A percentile compares a stretch with the other conserved stretches of the same genome.
These are phyloP conservation scores for Leptestheria dahalacensis DNA, from an alignment of 1,140 invertebrate genomes.

Conservation along the genomic window DNA sequence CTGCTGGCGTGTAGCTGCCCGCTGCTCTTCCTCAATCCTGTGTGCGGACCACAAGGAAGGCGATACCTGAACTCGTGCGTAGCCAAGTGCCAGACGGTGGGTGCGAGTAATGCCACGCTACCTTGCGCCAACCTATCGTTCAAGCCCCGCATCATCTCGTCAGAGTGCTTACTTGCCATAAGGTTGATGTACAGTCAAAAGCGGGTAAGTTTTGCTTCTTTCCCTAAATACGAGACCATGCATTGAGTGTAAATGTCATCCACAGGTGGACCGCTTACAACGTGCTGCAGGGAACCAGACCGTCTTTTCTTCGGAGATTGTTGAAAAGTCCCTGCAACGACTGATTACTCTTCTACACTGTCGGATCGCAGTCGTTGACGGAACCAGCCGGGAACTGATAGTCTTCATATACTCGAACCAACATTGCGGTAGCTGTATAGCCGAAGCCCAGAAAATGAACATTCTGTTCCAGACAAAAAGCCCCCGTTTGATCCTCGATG, in stretches of 20 bases:
- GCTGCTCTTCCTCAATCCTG: not conserved
- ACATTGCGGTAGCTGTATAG: constrained; percentile 4
- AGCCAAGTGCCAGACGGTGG: not conserved
- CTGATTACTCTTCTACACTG: not conserved
- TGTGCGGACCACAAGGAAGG: not conserved
- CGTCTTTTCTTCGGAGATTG: not conserved
- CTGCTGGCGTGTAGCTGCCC: not conserved
- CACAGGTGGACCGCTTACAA: not conserved
- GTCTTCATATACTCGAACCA: not conserved
- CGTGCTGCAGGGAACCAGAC: not conserved
- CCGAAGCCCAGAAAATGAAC: constrained; percentile 5
- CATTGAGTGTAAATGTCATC: not conserved
- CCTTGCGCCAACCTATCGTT: not conserved
- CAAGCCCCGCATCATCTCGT: not conserved
- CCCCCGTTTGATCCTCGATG: not conserved
- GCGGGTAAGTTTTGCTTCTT: not conserved
- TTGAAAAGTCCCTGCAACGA: not conserved
- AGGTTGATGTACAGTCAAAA: constrained; percentile 7
- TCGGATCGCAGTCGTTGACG: not conserved
- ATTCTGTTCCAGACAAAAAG: not conserved
- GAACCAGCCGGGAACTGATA: not conserved
- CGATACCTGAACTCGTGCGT: constrained; percentile 1
- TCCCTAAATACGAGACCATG: not conserved
- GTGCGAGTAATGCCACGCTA: not conserved
- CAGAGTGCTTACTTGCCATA: constrained; percentile 1